Base-by-base conservation (phyloP, 2,797 vertebrate genomes). In the Lemur catta region DNA sequence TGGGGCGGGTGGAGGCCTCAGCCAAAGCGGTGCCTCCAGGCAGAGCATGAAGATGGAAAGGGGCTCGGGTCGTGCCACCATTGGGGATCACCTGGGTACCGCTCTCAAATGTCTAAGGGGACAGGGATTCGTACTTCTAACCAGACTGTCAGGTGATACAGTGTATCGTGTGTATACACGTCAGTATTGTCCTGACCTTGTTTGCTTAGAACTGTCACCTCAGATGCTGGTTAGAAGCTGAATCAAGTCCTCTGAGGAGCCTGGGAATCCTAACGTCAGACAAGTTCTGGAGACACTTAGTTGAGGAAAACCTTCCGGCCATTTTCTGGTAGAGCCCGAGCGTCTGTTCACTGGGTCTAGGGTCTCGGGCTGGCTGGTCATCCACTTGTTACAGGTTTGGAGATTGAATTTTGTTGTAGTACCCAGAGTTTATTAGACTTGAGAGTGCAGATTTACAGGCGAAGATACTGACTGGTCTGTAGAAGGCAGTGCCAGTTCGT, bases 281-380 rank as follows among this genome's bases (percentile, higher is more conserved):
- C 65, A 2, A 4, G 2, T 24, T 38, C 20, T 14, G 35, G 50
- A 84, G 80, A 61, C 7, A 13, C 12, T 13, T 69, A 30, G 6
- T 3, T 17, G 24, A 80, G 88, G 84, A 41, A 61, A 22, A 9
- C 12, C 18, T 55, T 24, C 24, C 5, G 24, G 33, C 72, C 63
- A 0, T 59, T 24, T 84, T 76, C 63, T 80, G 30, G 3, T 26
- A 74, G 55, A 65, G 55, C 63, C 55, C 65, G 0, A 35, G 59
- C 14, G 20, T 50, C 69, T 26, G 6, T 22, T 43, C 12, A 2
- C 8, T 14, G 18, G 26, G 71, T 2, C 55, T 10, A 0, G 15
- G 13, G 41, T 7, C n/a, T 12, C 0, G 30, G 43, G 46, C 48
- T 20, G 43, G 20, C 57, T 4, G 4, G n/a, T 24, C 30, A 0